phyloP scores from a whole-genome alignment of 1,140 invertebrate genomes.

The Drosophila ohnishii region DNA sequence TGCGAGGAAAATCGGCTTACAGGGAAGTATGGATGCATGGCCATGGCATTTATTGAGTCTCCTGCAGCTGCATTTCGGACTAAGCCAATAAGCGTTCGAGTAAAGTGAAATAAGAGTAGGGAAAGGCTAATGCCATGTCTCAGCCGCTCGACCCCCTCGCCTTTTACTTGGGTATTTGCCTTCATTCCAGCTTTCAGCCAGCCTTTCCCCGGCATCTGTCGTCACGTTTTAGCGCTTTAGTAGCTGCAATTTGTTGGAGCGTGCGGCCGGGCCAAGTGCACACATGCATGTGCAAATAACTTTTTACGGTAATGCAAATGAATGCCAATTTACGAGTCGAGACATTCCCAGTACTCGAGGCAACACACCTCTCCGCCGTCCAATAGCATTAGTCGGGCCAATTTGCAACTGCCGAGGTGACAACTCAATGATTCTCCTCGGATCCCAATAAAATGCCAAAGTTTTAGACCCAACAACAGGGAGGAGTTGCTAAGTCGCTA shows the following conservation, averaged over 20 bases:
- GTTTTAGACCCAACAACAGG: background rate
- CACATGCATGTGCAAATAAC: conserved; percentile 77
- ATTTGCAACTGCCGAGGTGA: conserved; percentile 67
- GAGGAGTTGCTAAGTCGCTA: background rate
- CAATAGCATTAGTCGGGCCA: conserved; percentile 63
- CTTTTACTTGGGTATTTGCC: conserved; percentile 57
- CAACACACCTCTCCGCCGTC: conserved; percentile 7
- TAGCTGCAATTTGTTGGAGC: conserved; percentile 74
- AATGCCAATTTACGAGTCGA: conserved; percentile 75
- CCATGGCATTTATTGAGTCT: conserved; percentile 73
- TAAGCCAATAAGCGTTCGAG: conserved; percentile 78
- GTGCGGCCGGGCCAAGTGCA: conserved; percentile 65
- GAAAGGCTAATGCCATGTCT: conserved; percentile 41
- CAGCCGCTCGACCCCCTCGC: conserved; percentile 29
- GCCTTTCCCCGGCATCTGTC: conserved; percentile 36
- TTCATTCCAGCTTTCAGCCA: conserved; percentile 14
- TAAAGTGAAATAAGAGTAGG: conserved; percentile 56
- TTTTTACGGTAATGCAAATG: conserved; percentile 80
- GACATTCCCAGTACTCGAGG: conserved; percentile 16
- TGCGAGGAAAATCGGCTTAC: conserved; percentile 59
- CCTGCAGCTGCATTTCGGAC: conserved; percentile 61
- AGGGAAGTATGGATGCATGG: conserved; percentile 30
- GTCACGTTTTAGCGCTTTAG: conserved; percentile 79
- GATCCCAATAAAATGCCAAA: conserved; percentile 22
- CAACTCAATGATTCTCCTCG: conserved; percentile 58